Percentiles rank a stretch among this genome's conserved stretches.
Evolutionary conservation across 2,113 vertebrate genomes (phyloP).

Genomic region (Salvelinus namaycush): DNA sequence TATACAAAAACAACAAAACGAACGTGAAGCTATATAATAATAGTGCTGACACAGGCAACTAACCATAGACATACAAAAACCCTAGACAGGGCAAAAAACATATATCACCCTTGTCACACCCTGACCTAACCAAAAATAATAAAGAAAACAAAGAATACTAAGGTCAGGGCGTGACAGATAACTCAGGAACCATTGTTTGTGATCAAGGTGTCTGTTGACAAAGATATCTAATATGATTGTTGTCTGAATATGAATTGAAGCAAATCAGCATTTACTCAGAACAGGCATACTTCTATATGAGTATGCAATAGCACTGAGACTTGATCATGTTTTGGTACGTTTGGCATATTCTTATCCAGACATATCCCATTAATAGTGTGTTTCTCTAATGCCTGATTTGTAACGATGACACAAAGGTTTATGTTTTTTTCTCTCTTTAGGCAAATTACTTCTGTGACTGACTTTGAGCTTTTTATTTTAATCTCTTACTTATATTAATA

Average conservation of each 20-base stretch:
- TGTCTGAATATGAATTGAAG: not conserved
- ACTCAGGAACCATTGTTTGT: not conserved
- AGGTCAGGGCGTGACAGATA: too few species aligned
- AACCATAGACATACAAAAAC: too few species aligned
- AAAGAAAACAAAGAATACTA: too few species aligned
- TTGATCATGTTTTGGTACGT: not conserved
- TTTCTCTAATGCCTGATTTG: constrained; percentile 5
- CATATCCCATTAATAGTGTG: constrained; percentile 1
- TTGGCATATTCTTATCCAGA: not conserved
- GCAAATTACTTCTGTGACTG: constrained; percentile 11
- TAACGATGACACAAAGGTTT: not conserved
- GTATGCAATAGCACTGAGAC: not conserved
- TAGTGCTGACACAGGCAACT: too few species aligned
- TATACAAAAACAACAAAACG: too few species aligned
- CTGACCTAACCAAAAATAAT: too few species aligned
- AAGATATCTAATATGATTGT: not conserved
- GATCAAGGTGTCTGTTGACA: not conserved
- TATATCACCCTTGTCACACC: too few species aligned
- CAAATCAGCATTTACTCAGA: not conserved
- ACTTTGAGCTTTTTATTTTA: constrained; percentile 13
- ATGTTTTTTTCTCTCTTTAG: constrained; percentile 4
- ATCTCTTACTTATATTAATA: constrained; percentile 36
- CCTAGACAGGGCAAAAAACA: too few species aligned
- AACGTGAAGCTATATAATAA: too few species aligned
- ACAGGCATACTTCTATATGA: not conserved